Evolutionary conservation across 2,888 invertebrate species (phyloP), one percentile per base, ranked within the genome.

Genomic region (Caenorhabditis wallacei): DNA sequence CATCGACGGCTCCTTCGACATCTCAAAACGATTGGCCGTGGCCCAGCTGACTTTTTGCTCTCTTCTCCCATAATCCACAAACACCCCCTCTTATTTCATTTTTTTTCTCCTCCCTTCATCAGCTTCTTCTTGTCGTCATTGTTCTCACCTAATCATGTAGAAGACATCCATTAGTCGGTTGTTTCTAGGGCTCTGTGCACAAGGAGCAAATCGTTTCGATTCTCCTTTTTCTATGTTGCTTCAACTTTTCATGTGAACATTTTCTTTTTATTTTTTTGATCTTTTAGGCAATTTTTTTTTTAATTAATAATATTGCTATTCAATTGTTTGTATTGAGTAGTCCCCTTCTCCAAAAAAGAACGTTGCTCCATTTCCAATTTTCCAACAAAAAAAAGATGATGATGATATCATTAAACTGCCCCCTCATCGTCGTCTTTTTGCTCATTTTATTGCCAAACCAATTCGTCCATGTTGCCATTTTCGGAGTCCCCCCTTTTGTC

Each of bases 381-480:
- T 18, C 18, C 18, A n/a, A 4, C n/a, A 48, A 48, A 48, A 18
- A 5, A 18, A 11, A 13, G 16, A 40, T 43, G 46, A 48, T 48
- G 46, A 48, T 71, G 74, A 74, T 74, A 74, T 74, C 74, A 74
- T 74, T 30, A 35, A 56, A 68, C 30, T 59, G 30, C 30, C 63
- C 51, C 40, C 37, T 40, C 51, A 24, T 26, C 43, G 30, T 46
- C 18, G 43, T 43, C 57, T 20, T 20, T 11, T 18, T 53, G 11
- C 40, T 37, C 43, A 74, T 64, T 75, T 75, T 68, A 75, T 75
- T 57, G 59, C 75, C 35, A 40, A 35, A 10, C 13, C 64, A 64
- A 64, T 64, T 64, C 46, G 56, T 20, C 46, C 11, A 8, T 64
- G 75, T 75, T 75, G 75, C 68, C 75, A 75, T 75, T 75, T 75